phyloP scores from a whole-genome alignment of 2,113 vertebrate species.

The Pangasianodon hypophthalmus region DNA sequence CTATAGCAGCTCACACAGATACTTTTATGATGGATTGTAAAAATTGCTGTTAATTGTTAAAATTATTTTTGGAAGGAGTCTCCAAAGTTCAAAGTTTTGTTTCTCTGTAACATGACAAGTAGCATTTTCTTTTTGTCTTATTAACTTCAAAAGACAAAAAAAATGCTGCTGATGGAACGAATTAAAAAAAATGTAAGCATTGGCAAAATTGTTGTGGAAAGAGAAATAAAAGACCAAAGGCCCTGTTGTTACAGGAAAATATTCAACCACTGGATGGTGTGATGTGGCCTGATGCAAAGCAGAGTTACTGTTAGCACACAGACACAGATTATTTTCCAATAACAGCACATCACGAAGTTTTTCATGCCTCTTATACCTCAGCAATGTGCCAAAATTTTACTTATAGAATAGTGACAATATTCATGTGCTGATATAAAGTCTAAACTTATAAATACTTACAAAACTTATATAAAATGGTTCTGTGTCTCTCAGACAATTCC shows the following conservation, averaged over 20 bases:
- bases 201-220: not conserved
- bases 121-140: too few species aligned
- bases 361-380: not conserved
- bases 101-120: too few species aligned
- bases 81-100: too few species aligned
- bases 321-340: not conserved
- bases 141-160: too few species aligned
- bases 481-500: conserved; percentile 80
- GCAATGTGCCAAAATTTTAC: not conserved
- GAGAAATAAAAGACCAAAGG: not conserved
- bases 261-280: not conserved
- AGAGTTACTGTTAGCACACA: not conserved
- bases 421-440: not conserved
- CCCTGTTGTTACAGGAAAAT: not conserved
- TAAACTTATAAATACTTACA: not conserved
- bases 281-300: not conserved
- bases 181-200: too few species aligned
- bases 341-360: not conserved
- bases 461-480: not conserved
- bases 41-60: too few species aligned
- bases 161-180: too few species aligned
- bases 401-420: not conserved
- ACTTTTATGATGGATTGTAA: too few species aligned
- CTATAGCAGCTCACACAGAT: too few species aligned
- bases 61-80: too few species aligned